Conservation (phyloP, 2,888 invertebrate species). For the Dromius quadrimaculatus region DNA sequence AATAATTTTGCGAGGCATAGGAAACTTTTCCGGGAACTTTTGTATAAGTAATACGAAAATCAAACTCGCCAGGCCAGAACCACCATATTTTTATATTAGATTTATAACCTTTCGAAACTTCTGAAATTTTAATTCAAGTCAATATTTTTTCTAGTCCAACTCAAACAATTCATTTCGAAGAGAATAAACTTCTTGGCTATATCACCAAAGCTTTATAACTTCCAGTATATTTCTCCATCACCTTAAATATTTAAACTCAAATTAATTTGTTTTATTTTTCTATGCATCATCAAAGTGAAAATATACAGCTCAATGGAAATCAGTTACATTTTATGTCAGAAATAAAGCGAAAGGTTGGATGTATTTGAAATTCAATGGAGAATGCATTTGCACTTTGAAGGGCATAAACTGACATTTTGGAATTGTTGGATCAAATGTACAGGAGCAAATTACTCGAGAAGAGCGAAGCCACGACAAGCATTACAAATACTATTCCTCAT, state of each 20-base stretch:
- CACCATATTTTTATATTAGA: constrained; percentile 18
- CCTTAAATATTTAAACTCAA: not conserved
- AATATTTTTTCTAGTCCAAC: constrained; percentile 34
- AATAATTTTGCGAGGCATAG: no score
- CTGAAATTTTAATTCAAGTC: constrained; percentile 25
- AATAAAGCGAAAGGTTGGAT: constrained; percentile 28
- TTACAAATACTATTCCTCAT: constrained; percentile 25
- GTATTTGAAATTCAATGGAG: constrained; percentile 7
- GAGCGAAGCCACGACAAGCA: constrained; percentile 13
- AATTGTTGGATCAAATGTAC: constrained; percentile 8
- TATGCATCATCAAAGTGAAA: constrained; percentile 1
- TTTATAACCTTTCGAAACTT: constrained; percentile 29
- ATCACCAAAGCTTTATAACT: not conserved
- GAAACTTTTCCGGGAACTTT: no score
- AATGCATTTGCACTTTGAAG: constrained; percentile 18
- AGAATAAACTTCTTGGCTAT: not conserved
- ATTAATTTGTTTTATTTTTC: not conserved
- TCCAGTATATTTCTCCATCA: not conserved
- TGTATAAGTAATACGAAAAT: no score
- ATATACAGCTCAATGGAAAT: constrained; percentile 14
- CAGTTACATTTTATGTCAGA: constrained; percentile 26
- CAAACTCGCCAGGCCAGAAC: not conserved
- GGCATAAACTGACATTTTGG: constrained; percentile 1
- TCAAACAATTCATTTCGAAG: constrained; percentile 20
- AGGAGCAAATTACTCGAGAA: constrained; percentile 2